Percentiles rank a stretch among this genome's conserved stretches.
phyloP scores from a whole-genome alignment of 2,113 vertebrate genomes.

The Micronycteris hirsuta region DNA sequence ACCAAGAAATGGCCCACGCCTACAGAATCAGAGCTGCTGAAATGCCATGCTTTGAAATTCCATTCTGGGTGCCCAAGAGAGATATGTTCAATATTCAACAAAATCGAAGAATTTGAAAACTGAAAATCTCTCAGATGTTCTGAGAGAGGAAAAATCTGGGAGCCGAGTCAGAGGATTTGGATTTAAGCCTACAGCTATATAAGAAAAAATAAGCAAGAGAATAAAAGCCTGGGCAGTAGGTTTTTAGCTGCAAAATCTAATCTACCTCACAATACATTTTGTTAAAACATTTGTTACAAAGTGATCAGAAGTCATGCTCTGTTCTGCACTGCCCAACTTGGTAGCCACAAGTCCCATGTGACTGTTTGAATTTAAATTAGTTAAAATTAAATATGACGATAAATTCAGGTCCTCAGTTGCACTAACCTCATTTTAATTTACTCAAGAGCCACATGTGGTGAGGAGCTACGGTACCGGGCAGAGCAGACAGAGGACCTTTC shows the following conservation, averaged over 20 bases:
- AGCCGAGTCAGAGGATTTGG: constrained; percentile 35
- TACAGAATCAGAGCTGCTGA: not conserved
- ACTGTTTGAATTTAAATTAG: not conserved
- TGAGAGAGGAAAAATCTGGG: constrained; percentile 38
- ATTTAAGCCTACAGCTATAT: constrained; percentile 21
- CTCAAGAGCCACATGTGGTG: not conserved
- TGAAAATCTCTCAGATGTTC: constrained; percentile 54
- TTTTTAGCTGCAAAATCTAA: constrained; percentile 30
- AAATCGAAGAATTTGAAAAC: constrained; percentile 52
- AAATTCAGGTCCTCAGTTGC: not conserved
- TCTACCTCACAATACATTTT: not conserved
- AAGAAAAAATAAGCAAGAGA: not conserved
- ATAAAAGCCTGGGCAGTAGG: not conserved
- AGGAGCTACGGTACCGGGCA: not conserved
- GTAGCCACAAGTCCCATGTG: not conserved
- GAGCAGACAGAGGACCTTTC: not conserved
- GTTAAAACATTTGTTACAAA: not conserved
- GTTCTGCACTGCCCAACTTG: not conserved
- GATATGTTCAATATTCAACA: constrained; percentile 34
- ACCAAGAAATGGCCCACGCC: not conserved
- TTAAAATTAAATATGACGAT: not conserved
- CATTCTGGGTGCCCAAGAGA: constrained; percentile 12
- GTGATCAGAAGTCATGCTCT: not conserved
- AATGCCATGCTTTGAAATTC: not conserved
- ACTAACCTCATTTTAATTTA: not conserved